These are phyloP conservation scores for Abrostola triplasia DNA, from an alignment of 2,888 invertebrate species.

Conservation along the genomic window DNA sequence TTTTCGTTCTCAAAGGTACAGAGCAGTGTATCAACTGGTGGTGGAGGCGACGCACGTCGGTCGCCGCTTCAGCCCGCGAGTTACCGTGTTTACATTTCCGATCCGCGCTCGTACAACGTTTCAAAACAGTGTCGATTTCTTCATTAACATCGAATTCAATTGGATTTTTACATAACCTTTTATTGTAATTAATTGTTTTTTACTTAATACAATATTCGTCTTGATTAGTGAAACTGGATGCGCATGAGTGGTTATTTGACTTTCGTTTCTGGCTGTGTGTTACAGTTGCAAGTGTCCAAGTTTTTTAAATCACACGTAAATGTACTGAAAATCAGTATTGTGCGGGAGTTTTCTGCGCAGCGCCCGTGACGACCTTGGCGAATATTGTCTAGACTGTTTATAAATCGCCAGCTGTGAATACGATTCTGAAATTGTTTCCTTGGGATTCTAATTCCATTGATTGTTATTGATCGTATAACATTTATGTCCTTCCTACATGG, in stretches of 20 bases:
- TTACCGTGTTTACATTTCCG: constrained; percentile 64
- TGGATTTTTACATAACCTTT: constrained; percentile 31
- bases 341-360: constrained; percentile 42
- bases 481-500: constrained; percentile 11
- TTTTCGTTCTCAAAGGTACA: constrained; percentile 63
- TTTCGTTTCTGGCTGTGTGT: constrained; percentile 73
- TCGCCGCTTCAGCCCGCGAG: constrained; percentile 61
- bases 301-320: constrained; percentile 46
- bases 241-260: constrained; percentile 78
- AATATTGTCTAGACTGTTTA: constrained; percentile 57
- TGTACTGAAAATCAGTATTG: constrained; percentile 28
- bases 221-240: constrained; percentile 72
- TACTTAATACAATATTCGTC: constrained; percentile 34
- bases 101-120: constrained; percentile 36
- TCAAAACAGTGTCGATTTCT: constrained; percentile 51
- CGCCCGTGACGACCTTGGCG: constrained; percentile 62
- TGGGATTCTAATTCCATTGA: constrained; percentile 23
- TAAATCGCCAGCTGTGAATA: constrained; percentile 58
- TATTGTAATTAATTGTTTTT: constrained; percentile 42
- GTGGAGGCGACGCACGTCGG: constrained; percentile 72
- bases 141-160: constrained; percentile 33
- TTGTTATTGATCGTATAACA: constrained; percentile 13
- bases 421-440: constrained; percentile 39
- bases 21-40: constrained; percentile 75
- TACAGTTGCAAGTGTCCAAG: constrained; percentile 58